These are phyloP conservation scores for Hormiphora californensis DNA, from an alignment of 37 sponge, comb jelly and placozoan genomes.

Conservation along the genomic window DNA sequence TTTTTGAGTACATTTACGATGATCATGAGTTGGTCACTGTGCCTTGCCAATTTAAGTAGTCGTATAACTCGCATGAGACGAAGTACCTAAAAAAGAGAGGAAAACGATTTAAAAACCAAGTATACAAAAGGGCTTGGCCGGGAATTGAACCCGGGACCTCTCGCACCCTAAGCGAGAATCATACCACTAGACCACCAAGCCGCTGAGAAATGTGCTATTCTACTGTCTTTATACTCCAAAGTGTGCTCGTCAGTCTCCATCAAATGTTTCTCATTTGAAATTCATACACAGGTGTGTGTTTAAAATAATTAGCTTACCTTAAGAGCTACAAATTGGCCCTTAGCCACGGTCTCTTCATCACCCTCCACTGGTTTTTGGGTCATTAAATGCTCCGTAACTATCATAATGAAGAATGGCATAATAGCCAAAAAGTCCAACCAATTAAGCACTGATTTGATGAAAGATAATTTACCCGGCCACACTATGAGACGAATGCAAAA, in stretches of 20 bases:
- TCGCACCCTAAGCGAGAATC: conserved; percentile 57
- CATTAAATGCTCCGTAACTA: conserved; percentile 18
- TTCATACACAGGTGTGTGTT: too few relatives aligned
- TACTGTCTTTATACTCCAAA: background rate
- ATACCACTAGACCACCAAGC: conserved; percentile 57
- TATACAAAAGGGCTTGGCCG: conserved; percentile 45
- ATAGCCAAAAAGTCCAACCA: conserved; percentile 54
- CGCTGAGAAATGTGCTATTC: background rate
- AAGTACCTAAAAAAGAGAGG: background rate
- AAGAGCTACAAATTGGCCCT: conserved; percentile 42
- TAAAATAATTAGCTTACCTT: conserved; percentile 43
- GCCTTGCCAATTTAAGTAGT: conserved; percentile 35
- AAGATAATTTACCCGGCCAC: conserved; percentile 30
- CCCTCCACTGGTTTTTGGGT: background rate
- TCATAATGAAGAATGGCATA: conserved; percentile 26
- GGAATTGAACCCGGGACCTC: conserved; percentile 57
- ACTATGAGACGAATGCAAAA: conserved; percentile 10
- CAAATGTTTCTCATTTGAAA: background rate
- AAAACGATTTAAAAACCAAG: background rate
- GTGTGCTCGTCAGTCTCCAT: background rate
- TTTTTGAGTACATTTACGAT: conserved; percentile 45
- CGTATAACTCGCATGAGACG: conserved; percentile 35
- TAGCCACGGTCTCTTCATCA: background rate
- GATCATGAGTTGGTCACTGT: conserved; percentile 50
- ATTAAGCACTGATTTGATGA: conserved; percentile 40